A percentile compares a stretch with the other conserved stretches of the same genome.
phyloP scores from a whole-genome alignment of 2,797 vertebrate species.

The Hydrophis major region DNA sequence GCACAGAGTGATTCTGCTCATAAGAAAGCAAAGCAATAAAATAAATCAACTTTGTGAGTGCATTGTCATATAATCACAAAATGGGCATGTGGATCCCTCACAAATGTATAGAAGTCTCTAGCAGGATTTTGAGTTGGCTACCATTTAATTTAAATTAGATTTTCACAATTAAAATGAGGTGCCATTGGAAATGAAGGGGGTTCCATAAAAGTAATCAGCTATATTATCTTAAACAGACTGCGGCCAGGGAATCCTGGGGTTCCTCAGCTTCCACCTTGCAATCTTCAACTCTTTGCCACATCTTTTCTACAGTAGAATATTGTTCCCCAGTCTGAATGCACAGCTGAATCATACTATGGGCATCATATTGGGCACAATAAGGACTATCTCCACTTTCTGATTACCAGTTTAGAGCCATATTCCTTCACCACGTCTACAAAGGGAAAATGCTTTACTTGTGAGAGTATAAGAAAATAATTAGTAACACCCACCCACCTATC shows the following conservation, averaged over 20 bases:
- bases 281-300: background rate
- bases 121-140: background rate
- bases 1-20: background rate
- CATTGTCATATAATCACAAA: background rate
- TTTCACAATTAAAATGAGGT: background rate
- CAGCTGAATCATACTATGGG: background rate
- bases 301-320: background rate
- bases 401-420: background rate
- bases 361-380: background rate
- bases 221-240: background rate
- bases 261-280: background rate
- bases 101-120: background rate
- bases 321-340: background rate
- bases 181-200: background rate
- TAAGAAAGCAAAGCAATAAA: background rate
- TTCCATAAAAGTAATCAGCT: background rate
- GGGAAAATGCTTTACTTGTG: background rate
- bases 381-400: background rate
- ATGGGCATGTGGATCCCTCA: background rate
- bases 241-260: background rate
- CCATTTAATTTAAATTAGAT: background rate
- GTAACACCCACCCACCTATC: background rate
- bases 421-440: background rate
- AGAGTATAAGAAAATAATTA: background rate
- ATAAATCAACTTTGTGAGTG: background rate